Conservation (phyloP, 92 coral and sea anemone species). For the Diadumene lineata region DNA sequence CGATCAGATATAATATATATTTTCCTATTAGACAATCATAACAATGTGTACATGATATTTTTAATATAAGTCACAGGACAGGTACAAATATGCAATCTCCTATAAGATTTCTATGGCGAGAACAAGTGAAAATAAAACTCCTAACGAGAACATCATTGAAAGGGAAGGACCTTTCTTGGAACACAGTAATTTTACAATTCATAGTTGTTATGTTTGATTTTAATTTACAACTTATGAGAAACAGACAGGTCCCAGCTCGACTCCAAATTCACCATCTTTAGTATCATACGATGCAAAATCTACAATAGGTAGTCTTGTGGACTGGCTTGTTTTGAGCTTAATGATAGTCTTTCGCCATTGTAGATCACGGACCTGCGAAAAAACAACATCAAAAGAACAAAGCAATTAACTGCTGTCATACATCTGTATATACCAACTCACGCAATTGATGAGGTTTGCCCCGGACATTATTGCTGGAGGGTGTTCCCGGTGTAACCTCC, state of each 20-base stretch:
- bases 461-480: too few species aligned
- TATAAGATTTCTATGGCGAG: background rate
- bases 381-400: too few species aligned
- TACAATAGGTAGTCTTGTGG: slow-evolving; percentile 83
- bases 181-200: slow-evolving; percentile 34
- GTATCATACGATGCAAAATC: slow-evolving; percentile 80
- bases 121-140: slow-evolving; percentile 1
- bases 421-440: too few species aligned
- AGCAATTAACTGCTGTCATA: too few species aligned
- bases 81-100: slow-evolving; percentile 1
- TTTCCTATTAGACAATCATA: slow-evolving; percentile 5
- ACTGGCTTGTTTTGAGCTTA: slow-evolving; percentile 64
- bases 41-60: background rate
- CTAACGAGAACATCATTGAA: slow-evolving; percentile 1
- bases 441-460: too few species aligned
- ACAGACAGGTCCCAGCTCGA: slow-evolving; percentile 93
- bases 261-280: slow-evolving; percentile 78
- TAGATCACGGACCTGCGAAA: slow-evolving; percentile 55
- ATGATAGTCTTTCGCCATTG: slow-evolving; percentile 65
- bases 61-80: slow-evolving; percentile 1
- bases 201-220: slow-evolving; percentile 12
- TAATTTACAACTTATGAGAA: slow-evolving; percentile 64
- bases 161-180: background rate
- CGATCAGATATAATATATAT: background rate
- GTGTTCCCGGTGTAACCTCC: too few species aligned